phyloP scores from a whole-genome alignment of 2,888 invertebrate species.

The Podabrus alpinus region DNA sequence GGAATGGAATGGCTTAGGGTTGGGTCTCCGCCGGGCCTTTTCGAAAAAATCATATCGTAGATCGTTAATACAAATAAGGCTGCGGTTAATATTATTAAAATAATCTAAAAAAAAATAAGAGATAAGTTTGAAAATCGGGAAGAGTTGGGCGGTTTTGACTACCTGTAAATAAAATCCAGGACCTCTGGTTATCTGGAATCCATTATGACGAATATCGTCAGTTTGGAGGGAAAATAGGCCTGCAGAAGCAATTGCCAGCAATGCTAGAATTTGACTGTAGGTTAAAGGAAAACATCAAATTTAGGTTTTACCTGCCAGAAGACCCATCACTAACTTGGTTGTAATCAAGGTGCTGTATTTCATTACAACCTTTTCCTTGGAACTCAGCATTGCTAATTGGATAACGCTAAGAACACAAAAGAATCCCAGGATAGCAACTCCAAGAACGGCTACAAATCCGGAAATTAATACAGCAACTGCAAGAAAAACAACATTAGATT shows the following conservation, averaged over 20 bases:
- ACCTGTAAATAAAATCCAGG: constrained; percentile 90
- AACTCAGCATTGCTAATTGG: constrained; percentile 86
- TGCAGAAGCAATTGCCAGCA: constrained; percentile 80
- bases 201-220: constrained; percentile 72
- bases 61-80: constrained; percentile 76
- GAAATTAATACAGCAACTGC: constrained; percentile 82
- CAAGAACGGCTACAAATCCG: constrained; percentile 77
- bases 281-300: not conserved
- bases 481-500: constrained; percentile 40
- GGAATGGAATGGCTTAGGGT: constrained; percentile 65
- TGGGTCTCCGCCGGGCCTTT: constrained; percentile 79
- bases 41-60: constrained; percentile 80
- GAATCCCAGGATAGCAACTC: constrained; percentile 73
- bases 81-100: constrained; percentile 75
- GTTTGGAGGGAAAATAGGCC: constrained; percentile 84
- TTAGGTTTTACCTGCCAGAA: constrained; percentile 69
- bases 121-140: too few species aligned
- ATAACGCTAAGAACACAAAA: constrained; percentile 80
- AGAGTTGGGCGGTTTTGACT: constrained; percentile 23
- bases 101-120: constrained; percentile 64
- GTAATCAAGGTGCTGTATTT: constrained; percentile 78
- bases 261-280: constrained; percentile 60
- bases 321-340: constrained; percentile 76
- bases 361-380: constrained; percentile 78
- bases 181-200: constrained; percentile 76